phyloP scores from a whole-genome alignment of 2,797 vertebrate species.

The Chelmon rostratus region DNA sequence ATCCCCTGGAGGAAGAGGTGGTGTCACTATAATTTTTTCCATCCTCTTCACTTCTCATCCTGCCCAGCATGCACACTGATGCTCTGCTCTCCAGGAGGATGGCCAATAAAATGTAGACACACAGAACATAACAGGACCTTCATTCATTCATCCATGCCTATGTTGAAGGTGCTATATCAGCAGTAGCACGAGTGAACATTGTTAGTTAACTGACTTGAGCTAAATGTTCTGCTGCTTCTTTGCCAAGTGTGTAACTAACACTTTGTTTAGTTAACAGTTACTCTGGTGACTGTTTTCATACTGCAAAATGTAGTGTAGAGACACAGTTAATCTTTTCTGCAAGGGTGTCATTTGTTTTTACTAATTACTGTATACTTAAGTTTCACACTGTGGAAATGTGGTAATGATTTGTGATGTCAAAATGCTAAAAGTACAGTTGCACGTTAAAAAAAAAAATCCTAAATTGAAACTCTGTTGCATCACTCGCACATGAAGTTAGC shows the following conservation, averaged over 20 bases:
- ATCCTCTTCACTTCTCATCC: slow-evolving; percentile 55
- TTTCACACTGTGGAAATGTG: slow-evolving; percentile 5
- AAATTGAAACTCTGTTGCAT: background rate
- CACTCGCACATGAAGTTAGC: background rate
- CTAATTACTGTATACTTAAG: background rate
- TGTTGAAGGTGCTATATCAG: background rate
- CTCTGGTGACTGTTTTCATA: background rate
- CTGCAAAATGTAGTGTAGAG: background rate
- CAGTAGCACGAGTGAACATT: background rate
- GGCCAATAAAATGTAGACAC: slow-evolving; percentile 15
- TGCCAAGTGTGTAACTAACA: background rate
- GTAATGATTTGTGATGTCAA: slow-evolving; percentile 12
- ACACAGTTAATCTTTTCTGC: background rate
- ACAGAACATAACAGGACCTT: background rate
- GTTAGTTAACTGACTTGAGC: background rate
- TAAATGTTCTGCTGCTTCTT: background rate
- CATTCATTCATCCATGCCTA: background rate
- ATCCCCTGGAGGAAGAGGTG: slow-evolving; percentile 49
- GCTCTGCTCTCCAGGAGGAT: slow-evolving; percentile 43
- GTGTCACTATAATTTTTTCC: slow-evolving; percentile 62
- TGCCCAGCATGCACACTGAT: slow-evolving; percentile 21
- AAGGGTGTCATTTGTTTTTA: background rate
- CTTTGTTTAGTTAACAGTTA: background rate
- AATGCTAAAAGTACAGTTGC: background rate
- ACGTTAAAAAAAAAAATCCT: background rate